phyloP scores from a whole-genome alignment of 2,113 vertebrate species.

The Phasianus colchicus region DNA sequence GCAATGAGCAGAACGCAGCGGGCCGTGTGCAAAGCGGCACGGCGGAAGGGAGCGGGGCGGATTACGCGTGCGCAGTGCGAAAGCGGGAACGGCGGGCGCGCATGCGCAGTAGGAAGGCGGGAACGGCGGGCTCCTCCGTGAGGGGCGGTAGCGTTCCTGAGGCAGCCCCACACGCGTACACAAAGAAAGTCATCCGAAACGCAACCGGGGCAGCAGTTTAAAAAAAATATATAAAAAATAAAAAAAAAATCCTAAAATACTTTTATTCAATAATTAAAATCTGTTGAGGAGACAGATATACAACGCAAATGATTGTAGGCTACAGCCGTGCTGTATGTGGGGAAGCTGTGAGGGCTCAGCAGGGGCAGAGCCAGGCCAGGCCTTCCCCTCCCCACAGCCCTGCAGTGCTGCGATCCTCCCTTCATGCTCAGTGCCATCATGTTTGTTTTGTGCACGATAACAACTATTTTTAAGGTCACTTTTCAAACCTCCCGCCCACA shows the following conservation, averaged over 20 bases:
- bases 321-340: constrained; percentile 83
- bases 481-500: not conserved
- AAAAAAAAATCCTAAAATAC: constrained; percentile 88
- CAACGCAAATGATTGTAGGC: constrained; percentile 84
- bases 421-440: not conserved
- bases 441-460: not conserved
- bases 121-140: not conserved
- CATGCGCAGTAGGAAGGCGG: not conserved
- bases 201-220: not conserved
- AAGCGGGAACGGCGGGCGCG: not conserved
- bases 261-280: constrained; percentile 91
- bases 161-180: no score
- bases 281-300: constrained; percentile 88
- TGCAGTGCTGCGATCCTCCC: not conserved
- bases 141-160: not conserved
- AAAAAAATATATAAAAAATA: constrained; percentile 54
- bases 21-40: not conserved
- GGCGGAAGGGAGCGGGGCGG: fast-evolving
- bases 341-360: constrained; percentile 67
- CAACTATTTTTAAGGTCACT: constrained; percentile 61
- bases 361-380: not conserved
- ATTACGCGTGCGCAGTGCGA: fast-evolving
- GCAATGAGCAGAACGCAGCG: fast-evolving
- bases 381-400: not conserved
- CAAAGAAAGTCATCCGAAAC: not conserved